Conservation (phyloP, 2,888 invertebrate genomes). For the Beris chalybata region DNA sequence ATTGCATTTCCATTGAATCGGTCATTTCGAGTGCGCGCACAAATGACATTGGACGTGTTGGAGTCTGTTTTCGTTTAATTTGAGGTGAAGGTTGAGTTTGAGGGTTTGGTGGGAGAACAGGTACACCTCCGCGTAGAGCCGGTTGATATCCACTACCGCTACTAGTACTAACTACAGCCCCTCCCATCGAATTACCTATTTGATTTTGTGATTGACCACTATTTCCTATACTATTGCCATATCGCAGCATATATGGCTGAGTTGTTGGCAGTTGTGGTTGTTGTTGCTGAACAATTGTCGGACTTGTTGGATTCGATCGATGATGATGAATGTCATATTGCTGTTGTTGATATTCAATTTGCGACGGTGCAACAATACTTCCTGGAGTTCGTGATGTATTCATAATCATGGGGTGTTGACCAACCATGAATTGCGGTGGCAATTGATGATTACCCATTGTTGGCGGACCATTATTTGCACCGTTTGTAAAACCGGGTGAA, state of each 20-base stretch:
- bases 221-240: slow-evolving; percentile 42
- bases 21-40: slow-evolving; percentile 88
- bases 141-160: slow-evolving; percentile 60
- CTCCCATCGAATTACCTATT: slow-evolving; percentile 27
- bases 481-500: slow-evolving; percentile 63
- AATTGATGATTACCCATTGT: slow-evolving; percentile 50
- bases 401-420: slow-evolving; percentile 35
- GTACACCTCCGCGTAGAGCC: slow-evolving; percentile 67
- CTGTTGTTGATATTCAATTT: slow-evolving; percentile 55
- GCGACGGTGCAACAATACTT: slow-evolving; percentile 47
- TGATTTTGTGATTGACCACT: slow-evolving; percentile 35
- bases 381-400: slow-evolving; percentile 40
- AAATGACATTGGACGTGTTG: slow-evolving; percentile 79
- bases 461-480: slow-evolving; percentile 48
- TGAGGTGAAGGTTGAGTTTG: slow-evolving; percentile 59
- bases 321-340: slow-evolving; percentile 60
- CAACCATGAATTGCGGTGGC: slow-evolving; percentile 47
- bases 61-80: slow-evolving; percentile 62
- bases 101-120: slow-evolving; percentile 66
- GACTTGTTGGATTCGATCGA: slow-evolving; percentile 75
- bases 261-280: slow-evolving; percentile 45
- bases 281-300: slow-evolving; percentile 60
- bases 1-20: slow-evolving; percentile 81
- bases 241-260: slow-evolving; percentile 52
- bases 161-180: slow-evolving; percentile 23